Base-by-base conservation (phyloP, 2,113 vertebrate genomes). In the Pelecanoides urinatrix region DNA sequence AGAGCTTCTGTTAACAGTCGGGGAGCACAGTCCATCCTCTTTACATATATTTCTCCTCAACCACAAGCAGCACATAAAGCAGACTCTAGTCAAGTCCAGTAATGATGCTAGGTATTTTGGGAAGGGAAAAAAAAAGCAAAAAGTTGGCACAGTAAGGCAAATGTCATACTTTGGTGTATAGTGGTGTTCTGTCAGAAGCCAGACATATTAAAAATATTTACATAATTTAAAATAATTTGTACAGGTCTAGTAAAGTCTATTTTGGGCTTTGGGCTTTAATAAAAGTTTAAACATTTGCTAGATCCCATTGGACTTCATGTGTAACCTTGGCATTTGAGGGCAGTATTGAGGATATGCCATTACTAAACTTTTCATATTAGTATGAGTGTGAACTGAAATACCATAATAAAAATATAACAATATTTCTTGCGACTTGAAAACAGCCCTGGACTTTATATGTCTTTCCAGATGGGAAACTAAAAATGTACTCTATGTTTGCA, bases 181-280 rank as follows among this genome's bases (percentile, higher is more conserved):
- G 96, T 93, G 91, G 96, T 95, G 96, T 97, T 97, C 94, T 98
- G 97, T 97, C 94, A 94, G 92, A 97, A 97, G 96, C 96, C 94
- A 97, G 97, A 98, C 97, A 96, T 97, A 98, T 94, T 97, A 97
- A 96, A 98, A 98, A 98, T 98, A 98, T 98, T 98, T 98, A 97
- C 96, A 96, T 97, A 98, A 98, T 97, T 98, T 98, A 97, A 98
- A 98, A 98, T 97, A 97, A 98, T 97, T 98, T 98, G 96, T 97
- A 95, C 92, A 96, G 96, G 97, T 97, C 96, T 91, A 98, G 96
- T 96, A 97, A 97, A 97, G 89, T 95, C 97, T 98, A 97, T 98
- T 98, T 98, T 97, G 95, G 92, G 96, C 70, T 96, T 91, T 95
- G 59, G 82, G 76, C 95, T 96, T 97, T 95, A 96, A 97, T 95